These are phyloP conservation scores for Corvus hawaiiensis DNA, from an alignment of 2,113 vertebrate species.

Conservation along the genomic window DNA sequence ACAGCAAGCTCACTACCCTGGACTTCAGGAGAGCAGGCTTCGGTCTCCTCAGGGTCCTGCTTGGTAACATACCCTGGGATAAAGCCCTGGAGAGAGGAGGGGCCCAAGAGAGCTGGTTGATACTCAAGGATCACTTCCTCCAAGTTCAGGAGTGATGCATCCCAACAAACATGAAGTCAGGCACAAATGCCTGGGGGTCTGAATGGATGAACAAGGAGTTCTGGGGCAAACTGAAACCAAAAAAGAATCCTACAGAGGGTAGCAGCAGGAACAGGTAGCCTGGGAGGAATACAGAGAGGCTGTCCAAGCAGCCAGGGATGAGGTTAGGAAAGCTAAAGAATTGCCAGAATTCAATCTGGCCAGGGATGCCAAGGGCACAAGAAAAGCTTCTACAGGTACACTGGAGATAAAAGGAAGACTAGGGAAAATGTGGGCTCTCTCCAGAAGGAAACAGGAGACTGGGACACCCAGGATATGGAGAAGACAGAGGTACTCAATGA, in stretches of 20 bases:
- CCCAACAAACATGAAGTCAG: neutral
- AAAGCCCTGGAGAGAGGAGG: neutral
- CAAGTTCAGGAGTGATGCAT: neutral
- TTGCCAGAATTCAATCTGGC: neutral
- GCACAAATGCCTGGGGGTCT: neutral
- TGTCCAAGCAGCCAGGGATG: neutral
- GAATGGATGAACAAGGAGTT: neutral
- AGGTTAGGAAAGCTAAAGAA: neutral
- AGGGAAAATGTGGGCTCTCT: neutral
- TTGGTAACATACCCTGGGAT: neutral
- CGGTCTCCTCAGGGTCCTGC: neutral
- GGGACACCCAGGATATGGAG: neutral
- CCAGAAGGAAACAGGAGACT: neutral
- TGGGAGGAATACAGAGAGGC: neutral
- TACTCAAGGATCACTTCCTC: neutral
- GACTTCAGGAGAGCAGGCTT: neutral
- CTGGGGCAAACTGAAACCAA: neutral
- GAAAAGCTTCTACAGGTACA: neutral
- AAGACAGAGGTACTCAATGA: neutral
- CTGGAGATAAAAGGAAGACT: neutral
- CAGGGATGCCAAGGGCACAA: neutral
- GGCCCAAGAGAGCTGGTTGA: neutral
- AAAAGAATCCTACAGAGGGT: neutral
- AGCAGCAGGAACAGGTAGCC: neutral
- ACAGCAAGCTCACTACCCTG: neutral